Evolutionary conservation across 2,888 invertebrate species (phyloP), one percentile per base, ranked within the genome.

Genomic region (Tetropium fuscum): DNA sequence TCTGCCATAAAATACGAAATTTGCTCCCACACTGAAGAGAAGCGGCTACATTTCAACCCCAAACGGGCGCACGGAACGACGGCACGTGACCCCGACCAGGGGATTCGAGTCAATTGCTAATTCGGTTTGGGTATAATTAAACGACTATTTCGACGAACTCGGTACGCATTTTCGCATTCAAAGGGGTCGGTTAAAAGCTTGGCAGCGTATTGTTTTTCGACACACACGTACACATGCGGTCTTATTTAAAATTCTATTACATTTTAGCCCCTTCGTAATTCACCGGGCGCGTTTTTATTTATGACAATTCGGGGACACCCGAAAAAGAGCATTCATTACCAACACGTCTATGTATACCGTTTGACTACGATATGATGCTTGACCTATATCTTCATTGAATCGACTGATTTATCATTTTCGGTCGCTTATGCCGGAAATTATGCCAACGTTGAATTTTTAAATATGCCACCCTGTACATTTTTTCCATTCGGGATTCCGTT

Each of bases 111-210:
- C 64, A 54, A 62, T 57, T 54, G 62, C 62, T 60, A 63, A 58
- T 63, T 63, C 58, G 40, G 60, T 55, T 65, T 56, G 18, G 60
- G 56, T 55, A 57, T 65, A 65, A 63, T 65, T 65, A 63, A 65
- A 56, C 56, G 63, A 49, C 62, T 48, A 32, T 63, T 63, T 53
- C 38, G 43, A 30, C 40, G 44, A 53, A 53, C 34, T 34, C 34
- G 11, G 45, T 7, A 32, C 25, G 19, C 34, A 22, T 38, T 41
- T 34, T 47, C 53, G 32, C 30, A 53, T 45, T 47, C 51, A 53
- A 38, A 34, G 32, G 58, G 53, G 47, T 27, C 18, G 44, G 25
- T 43, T 49, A 36, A 49, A 53, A 25, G 44, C 19, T 44, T 36
- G 11, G 22, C 20, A 44, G 38, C 20, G 34, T 43, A 49, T 57